Conservation (phyloP, 2,797 vertebrate genomes). For the Pteronotus mesoamericanus region DNA sequence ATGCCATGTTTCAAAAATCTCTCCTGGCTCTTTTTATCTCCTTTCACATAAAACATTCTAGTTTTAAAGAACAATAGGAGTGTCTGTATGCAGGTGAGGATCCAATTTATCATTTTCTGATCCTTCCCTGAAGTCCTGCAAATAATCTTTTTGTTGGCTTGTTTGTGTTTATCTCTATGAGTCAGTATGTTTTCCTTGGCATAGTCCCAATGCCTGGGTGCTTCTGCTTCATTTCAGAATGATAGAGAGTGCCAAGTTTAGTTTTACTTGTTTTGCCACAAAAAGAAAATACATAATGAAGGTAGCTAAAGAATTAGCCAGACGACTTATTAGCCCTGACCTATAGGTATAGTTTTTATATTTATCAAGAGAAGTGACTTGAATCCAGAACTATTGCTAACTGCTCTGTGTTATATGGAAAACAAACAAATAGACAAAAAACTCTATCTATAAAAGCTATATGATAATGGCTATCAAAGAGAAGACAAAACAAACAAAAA, state of each 20-base stretch:
- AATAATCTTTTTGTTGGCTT: constrained; percentile 5
- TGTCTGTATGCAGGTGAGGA: constrained; percentile 6
- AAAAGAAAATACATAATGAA: neutral
- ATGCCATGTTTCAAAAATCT: constrained; percentile 21
- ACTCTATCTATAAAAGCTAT: neutral
- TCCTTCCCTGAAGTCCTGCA: constrained; percentile 9
- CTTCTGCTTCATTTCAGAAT: constrained; percentile 48
- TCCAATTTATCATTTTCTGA: constrained; percentile 30
- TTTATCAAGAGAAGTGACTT: neutral
- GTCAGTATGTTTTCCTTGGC: constrained; percentile 7
- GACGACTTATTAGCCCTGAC: neutral
- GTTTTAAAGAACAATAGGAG: constrained; percentile 31
- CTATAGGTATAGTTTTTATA: neutral
- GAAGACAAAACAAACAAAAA: neutral
- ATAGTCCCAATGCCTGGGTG: neutral
- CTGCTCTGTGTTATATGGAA: neutral
- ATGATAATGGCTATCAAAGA: neutral
- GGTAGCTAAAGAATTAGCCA: neutral
- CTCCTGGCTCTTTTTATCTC: neutral
- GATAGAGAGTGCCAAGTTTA: neutral
- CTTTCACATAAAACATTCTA: neutral
- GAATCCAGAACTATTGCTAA: neutral
- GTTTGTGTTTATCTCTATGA: neutral
- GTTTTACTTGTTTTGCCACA: neutral
- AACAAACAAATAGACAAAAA: neutral